Conservation (phyloP, 2,888 invertebrate genomes). For the Drosophila kanekoi region DNA sequence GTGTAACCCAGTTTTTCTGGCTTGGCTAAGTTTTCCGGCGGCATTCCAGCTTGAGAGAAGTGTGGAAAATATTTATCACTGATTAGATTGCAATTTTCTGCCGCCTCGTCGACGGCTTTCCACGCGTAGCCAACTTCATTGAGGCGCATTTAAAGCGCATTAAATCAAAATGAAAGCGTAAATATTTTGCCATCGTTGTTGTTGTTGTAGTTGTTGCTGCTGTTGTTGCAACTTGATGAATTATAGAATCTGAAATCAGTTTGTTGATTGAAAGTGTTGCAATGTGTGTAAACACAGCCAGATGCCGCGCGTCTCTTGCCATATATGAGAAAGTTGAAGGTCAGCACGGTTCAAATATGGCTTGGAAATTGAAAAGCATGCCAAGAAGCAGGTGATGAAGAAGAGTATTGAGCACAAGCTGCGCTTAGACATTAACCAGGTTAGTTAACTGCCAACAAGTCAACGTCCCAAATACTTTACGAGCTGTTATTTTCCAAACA, state of each 20-base stretch:
- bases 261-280: slow-evolving; percentile 59
- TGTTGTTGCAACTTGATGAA: slow-evolving; percentile 22
- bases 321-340: slow-evolving; percentile 56
- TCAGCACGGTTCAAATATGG: slow-evolving; percentile 48
- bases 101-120: slow-evolving; percentile 29
- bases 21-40: slow-evolving; percentile 50
- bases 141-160: slow-evolving; percentile 70
- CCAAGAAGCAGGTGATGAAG: background rate
- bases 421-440: slow-evolving; percentile 37
- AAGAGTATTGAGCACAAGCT: slow-evolving; percentile 38
- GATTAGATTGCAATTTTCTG: slow-evolving; percentile 68
- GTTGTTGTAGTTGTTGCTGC: background rate
- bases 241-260: slow-evolving; percentile 53
- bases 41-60: slow-evolving; percentile 46
- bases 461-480: slow-evolving; percentile 34
- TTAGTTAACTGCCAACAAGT: slow-evolving; percentile 26
- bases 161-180: slow-evolving; percentile 79
- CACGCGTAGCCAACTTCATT: slow-evolving; percentile 39
- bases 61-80: slow-evolving; percentile 74
- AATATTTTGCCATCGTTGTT: slow-evolving; percentile 50
- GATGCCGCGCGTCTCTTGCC: slow-evolving; percentile 12
- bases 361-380: slow-evolving; percentile 23
- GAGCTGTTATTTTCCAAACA: slow-evolving; percentile 4
- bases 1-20: slow-evolving; percentile 52
- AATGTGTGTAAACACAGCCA: slow-evolving; percentile 36